These are phyloP conservation scores for Chaetura pelagica DNA, from an alignment of 2,113 vertebrate species.

Conservation along the genomic window DNA sequence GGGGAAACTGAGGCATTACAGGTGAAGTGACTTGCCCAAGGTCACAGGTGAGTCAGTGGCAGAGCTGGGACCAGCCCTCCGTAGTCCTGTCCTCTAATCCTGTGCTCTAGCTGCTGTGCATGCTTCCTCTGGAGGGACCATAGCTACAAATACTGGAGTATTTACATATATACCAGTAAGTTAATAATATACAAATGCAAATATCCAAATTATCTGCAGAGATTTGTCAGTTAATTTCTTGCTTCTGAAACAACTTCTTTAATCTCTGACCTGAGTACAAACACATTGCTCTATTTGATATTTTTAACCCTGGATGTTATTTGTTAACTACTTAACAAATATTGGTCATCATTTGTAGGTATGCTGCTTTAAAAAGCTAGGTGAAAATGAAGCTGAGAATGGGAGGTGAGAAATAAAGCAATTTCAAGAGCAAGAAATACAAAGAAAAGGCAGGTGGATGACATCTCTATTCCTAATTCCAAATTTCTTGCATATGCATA, in stretches of 20 bases:
- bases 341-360: background rate
- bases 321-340: background rate
- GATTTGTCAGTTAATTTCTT: background rate
- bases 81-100: background rate
- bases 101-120: background rate
- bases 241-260: background rate
- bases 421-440: background rate
- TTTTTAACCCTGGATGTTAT: background rate
- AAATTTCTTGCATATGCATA: background rate
- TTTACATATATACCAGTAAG: background rate
- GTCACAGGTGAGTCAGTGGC: slow-evolving; percentile 28
- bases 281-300: background rate
- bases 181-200: background rate
- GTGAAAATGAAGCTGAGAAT: background rate
- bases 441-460: background rate
- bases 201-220: background rate
- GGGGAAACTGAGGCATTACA: slow-evolving; percentile 62
- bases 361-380: background rate
- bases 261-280: slow-evolving; percentile 37
- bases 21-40: slow-evolving; percentile 65
- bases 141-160: background rate
- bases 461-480: background rate
- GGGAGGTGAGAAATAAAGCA: background rate
- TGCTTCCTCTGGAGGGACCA: background rate
- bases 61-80: background rate